Conservation (phyloP, 2,888 invertebrate genomes). For the Omphaloscelis lunosa region DNA sequence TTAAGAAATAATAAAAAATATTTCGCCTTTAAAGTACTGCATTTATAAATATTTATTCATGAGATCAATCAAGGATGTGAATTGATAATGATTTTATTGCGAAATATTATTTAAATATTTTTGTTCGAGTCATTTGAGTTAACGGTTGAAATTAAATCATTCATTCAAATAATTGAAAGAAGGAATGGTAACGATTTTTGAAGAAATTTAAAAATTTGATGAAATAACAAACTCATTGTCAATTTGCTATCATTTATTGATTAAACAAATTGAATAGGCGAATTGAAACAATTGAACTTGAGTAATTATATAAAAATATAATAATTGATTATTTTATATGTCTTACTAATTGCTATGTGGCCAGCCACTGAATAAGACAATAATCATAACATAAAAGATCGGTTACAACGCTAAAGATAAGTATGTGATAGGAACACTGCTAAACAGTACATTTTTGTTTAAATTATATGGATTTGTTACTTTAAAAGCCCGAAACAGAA, state of each 20-base stretch:
- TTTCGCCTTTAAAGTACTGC: neutral
- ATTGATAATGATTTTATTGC: neutral
- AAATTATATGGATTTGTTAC: constrained; percentile 4
- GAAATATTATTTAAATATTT: neutral
- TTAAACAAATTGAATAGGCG: constrained; percentile 88
- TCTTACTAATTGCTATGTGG: constrained; percentile 85
- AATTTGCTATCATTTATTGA: constrained; percentile 90
- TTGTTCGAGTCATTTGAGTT: neutral
- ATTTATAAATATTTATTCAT: neutral
- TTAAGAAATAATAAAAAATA: neutral
- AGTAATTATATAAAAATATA: constrained; percentile 85
- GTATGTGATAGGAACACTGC: constrained; percentile 26
- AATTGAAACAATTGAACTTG: constrained; percentile 84
- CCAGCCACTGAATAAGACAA: constrained; percentile 87
- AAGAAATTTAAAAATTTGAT: constrained; percentile 15
- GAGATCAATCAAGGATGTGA: neutral
- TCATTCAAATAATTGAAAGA: neutral
- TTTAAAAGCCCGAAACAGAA: constrained; percentile 17
- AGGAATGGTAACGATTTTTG: neutral
- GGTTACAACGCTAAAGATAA: constrained; percentile 67
- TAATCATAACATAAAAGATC: constrained; percentile 68
- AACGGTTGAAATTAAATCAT: neutral
- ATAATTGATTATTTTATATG: constrained; percentile 75
- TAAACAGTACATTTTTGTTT: constrained; percentile 6
- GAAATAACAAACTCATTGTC: constrained; percentile 71